Base-by-base conservation (phyloP, 2,888 invertebrate species). In the Nebria brevicollis region DNA sequence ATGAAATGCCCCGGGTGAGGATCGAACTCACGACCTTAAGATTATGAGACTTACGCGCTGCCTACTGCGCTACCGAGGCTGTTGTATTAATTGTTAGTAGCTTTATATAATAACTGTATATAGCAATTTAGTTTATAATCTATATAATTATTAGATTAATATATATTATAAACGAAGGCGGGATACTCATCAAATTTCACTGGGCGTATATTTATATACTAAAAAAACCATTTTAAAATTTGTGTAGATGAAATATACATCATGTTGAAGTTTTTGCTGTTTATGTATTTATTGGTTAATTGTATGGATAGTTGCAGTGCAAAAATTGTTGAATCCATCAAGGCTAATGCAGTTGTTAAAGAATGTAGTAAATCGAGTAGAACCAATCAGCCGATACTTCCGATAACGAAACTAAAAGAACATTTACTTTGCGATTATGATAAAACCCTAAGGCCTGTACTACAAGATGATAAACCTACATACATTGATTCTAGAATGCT, bases 11-110 rank as follows among this genome's bases (percentile, higher is more conserved):
- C 95, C 94, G 94, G 93, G 95, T 95, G 95, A 95, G 95, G 95
- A 94, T 96, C 95, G 95, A 95, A 96, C 95, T 95, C 95, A 95
- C 95, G 95, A 95, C 95, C 95, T 95, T 96, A 93, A 94, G 94
- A 95, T 94, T 94, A 94, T 94, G 94, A 94, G 94, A 95, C 94
- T 94, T 94, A 94, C 94, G 94, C 95, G 94, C 94, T 95, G 93
- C 94, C 94, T 93, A 94, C 94, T 95, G 94, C 94, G 94, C 94
- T 92, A 94, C 93, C 93, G 93, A 94, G 94, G 94, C 94, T 72
- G 34, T 43, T 43, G 1, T 20, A 1, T 20, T 20, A 1, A 20
- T 20, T 20, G 20, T 20, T 20, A 20, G 20, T 20, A 20, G 20
- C 1, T 20, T 20, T 20, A 20, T 20, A 1, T 20, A 20, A 20